phyloP scores from a whole-genome alignment of 1,140 invertebrate genomes.

The Melanaphis sacchari region DNA sequence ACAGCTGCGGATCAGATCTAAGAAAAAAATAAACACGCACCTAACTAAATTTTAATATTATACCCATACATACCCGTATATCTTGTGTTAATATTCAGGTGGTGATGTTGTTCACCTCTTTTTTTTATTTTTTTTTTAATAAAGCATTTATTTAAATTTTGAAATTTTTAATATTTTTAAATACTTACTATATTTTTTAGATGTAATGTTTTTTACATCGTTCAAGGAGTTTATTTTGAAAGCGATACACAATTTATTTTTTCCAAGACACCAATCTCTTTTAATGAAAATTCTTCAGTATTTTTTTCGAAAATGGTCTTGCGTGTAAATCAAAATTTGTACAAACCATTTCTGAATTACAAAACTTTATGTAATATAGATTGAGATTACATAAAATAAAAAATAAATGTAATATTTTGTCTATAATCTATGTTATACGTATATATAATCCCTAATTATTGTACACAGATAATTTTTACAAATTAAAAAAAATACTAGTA shows the following conservation, averaged over 20 bases:
- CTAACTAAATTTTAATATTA: background rate
- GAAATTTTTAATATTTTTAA: background rate
- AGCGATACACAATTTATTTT: background rate
- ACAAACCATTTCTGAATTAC: too few relatives aligned
- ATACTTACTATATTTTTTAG: background rate
- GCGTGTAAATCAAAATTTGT: too few relatives aligned
- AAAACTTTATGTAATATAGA: too few relatives aligned
- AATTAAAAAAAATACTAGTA: background rate
- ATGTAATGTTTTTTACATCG: background rate
- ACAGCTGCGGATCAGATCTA: background rate
- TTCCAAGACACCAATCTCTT: background rate
- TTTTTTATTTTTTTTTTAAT: background rate
- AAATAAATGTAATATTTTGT: too few relatives aligned
- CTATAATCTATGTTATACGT: background rate
- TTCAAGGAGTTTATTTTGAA: background rate
- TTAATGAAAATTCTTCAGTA: background rate
- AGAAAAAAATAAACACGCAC: background rate
- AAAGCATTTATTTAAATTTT: background rate
- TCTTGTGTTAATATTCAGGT: background rate
- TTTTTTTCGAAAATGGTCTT: too few relatives aligned
- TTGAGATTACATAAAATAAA: too few relatives aligned
- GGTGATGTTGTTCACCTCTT: background rate
- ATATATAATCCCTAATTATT: background rate
- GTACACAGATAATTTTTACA: background rate
- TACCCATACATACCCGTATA: background rate